Evolutionary conservation across 1,140 invertebrate species (phyloP).

Genomic region (Drosophila suzukii): DNA sequence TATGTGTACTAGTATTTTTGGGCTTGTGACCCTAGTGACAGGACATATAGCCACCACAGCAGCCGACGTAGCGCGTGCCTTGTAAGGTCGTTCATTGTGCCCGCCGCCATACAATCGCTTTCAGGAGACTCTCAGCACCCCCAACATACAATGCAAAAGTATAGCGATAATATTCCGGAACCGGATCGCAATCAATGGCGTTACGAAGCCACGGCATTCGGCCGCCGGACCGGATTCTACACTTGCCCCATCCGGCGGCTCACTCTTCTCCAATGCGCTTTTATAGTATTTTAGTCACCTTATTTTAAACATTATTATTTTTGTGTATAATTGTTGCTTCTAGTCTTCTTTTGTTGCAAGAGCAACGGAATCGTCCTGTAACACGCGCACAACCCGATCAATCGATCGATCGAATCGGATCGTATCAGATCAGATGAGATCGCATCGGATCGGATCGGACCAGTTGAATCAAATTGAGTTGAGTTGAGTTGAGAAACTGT

Average conservation of each 20-base stretch:
- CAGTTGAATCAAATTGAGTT: constrained; percentile 52
- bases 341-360: constrained; percentile 84
- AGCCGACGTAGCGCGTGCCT: constrained; percentile 55
- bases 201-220: constrained; percentile 71
- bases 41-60: constrained; percentile 20
- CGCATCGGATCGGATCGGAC: constrained; percentile 41
- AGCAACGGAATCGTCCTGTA: constrained; percentile 77
- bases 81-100: constrained; percentile 79
- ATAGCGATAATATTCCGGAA: constrained; percentile 38
- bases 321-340: constrained; percentile 84
- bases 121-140: constrained; percentile 74
- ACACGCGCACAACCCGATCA: constrained; percentile 57
- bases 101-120: constrained; percentile 59
- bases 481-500: constrained; percentile 54
- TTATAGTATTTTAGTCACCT: constrained; percentile 82
- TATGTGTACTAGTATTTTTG: constrained; percentile 31
- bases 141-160: neutral
- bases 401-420: constrained; percentile 32
- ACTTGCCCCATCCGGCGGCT: constrained; percentile 32
- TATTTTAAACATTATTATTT: constrained; percentile 83
- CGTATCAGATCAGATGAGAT: constrained; percentile 37
- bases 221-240: constrained; percentile 54
- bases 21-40: constrained; percentile 44
- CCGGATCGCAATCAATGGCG: constrained; percentile 69
- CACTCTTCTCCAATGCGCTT: constrained; percentile 78